Evolutionary conservation across 2,888 invertebrate genomes (phyloP), one percentile per base, ranked within the genome.

Genomic region (Drosophila suboccidentalis): DNA sequence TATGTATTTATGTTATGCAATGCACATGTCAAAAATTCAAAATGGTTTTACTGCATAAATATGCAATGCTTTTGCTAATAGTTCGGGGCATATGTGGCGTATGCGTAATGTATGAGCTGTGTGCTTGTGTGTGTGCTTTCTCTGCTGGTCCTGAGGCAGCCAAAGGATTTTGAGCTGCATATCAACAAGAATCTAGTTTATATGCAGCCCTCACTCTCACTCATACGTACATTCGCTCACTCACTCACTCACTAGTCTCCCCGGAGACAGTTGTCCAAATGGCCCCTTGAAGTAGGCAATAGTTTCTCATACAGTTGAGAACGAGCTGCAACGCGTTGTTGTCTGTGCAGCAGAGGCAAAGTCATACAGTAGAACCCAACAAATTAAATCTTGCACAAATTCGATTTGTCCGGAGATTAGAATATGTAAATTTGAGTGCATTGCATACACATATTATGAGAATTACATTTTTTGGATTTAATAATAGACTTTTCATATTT

Each of bases 21-120:
- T 57, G 44, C 64, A 75, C 68, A 75, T 65, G 68, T 58, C 34
- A 64, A 55, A 68, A 61, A 80, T 72, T 57, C 51, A 13, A 72
- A 87, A 71, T 68, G 57, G 57, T 43, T 75, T 68, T 11, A 22
- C 19, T 43, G 65, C 74, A 82, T 87, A 82, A 85, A 87, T 87
- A 82, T 82, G 82, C 82, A 87, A 82, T 78, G 82, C 47, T 22
- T 46, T 75, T 66, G 87, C 87, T 82, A 82, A 82, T 87, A 78
- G 87, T 75, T 72, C 50, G 22, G 82, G 72, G 82, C 87, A 68
- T 70, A 81, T 71, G 82, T 63, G 82, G 63, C 87, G 82, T 72
- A 87, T 82, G 54, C 70, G 69, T 71, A 70, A 84, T 87, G 66
- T 50, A 87, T 78, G 72, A 84, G 75, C 50, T 62, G 38, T 58